Evolutionary conservation across 2,888 invertebrate species (phyloP), one percentile per base, ranked within the genome.

Genomic region (Pandemis cinnamomeana): DNA sequence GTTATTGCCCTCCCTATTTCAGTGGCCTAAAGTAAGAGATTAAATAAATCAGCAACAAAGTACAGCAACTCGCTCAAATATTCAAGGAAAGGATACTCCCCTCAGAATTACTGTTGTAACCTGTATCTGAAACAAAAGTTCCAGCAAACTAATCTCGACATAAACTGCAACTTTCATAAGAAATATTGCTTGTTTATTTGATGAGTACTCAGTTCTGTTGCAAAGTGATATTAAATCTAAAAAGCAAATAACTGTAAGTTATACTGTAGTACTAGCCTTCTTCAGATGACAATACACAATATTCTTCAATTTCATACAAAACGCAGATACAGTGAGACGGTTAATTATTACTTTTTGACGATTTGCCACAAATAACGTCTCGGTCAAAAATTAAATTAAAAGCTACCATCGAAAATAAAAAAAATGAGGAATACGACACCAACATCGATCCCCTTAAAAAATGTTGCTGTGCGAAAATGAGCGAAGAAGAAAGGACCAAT

Each of bases 91-190:
- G 64, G 71, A 71, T 76, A 76, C 80, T 80, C 82, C 80, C 66
- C 75, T 76, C 78, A 79, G 81, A 81, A 81, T 81, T 79, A 80
- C 79, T 80, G 80, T 75, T 81, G 78, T 77, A 76, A 80, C 80
- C 80, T 80, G 79, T 79, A 82, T 82, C 82, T 78, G 80, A 82
- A 82, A 81, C 77, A 80, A 80, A 86, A 87, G 82, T 87, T 84
- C 66, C 71, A 66, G 78, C 76, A 83, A 88, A 87, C 86, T 89
- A 80, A 77, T 80, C 82, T 81, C 81, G 88, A 87, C 86, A 79
- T 82, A 83, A 83, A 82, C 84, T 85, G 86, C 82, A 86, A 86
- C 81, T 84, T 88, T 86, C 82, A 83, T 85, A 81, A 84, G 66
- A 61, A 74, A 66, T 70, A 74, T 70, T 70, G 66, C 53, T 68